Evolutionary conservation across 2,113 vertebrate genomes (phyloP).

Genomic region (Delphinapterus leucas): DNA sequence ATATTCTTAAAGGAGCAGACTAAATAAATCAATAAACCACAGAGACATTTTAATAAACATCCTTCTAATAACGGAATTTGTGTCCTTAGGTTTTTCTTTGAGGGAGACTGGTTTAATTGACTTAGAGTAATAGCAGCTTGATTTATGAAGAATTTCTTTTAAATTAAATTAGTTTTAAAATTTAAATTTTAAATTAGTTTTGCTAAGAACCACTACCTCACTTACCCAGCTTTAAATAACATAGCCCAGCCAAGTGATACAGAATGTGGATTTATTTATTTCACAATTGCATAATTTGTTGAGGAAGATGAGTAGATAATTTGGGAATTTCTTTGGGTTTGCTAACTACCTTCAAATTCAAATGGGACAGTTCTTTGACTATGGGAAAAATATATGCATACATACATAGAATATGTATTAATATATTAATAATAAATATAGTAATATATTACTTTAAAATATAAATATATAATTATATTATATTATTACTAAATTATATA

Average conservation of each 20-base stretch:
- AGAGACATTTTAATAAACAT: slow-evolving; percentile 67
- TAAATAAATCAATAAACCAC: slow-evolving; percentile 60
- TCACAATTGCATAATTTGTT: not conserved
- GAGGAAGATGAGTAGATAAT: not conserved
- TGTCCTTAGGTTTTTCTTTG: slow-evolving; percentile 1
- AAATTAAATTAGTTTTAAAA: slow-evolving; percentile 28
- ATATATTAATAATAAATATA: not conserved
- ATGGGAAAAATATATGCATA: not conserved
- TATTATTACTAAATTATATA: not conserved
- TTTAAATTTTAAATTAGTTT: slow-evolving; percentile 48
- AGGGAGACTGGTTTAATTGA: slow-evolving; percentile 48
- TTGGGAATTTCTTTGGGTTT: not conserved
- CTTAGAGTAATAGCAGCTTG: slow-evolving; percentile 27
- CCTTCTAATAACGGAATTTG: slow-evolving; percentile 49
- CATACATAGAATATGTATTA: not conserved
- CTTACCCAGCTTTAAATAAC: slow-evolving; percentile 28
- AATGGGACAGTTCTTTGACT: not conserved
- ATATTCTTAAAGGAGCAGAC: slow-evolving; percentile 40
- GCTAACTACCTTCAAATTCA: not conserved
- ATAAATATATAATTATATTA: not conserved
- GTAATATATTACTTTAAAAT: not conserved
- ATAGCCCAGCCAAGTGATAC: not conserved
- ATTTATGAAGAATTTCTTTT: slow-evolving; percentile 15
- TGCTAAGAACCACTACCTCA: not conserved
- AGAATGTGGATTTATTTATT: not conserved